A percentile compares a stretch with the other conserved stretches of the same genome.
Conservation (phyloP, 2,797 vertebrate species). For the Diplodus puntazzo region DNA sequence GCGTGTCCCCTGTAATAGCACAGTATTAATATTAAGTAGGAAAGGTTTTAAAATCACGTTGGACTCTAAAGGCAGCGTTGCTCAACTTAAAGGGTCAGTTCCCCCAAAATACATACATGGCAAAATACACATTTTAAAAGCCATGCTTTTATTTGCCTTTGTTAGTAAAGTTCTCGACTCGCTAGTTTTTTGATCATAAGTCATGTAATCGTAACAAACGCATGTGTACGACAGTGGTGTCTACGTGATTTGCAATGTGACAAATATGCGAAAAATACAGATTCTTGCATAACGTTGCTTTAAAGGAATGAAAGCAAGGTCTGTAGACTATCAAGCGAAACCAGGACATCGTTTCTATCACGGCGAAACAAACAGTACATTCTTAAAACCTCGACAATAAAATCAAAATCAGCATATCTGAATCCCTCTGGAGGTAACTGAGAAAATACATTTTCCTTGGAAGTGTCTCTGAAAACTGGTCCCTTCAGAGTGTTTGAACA, state of each 20-base stretch:
- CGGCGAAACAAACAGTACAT: too few species aligned
- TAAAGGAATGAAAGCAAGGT: background rate
- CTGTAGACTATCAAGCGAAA: background rate
- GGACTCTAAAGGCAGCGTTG: background rate
- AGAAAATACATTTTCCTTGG: background rate
- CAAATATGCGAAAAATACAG: too few species aligned
- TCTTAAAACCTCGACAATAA: background rate
- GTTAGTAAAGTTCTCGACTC: too few species aligned
- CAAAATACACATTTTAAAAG: background rate
- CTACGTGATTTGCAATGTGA: too few species aligned
- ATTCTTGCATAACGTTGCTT: too few species aligned
- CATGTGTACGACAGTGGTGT: too few species aligned
- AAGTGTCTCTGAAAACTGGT: background rate
- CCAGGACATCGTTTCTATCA: background rate
- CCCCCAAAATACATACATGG: background rate
- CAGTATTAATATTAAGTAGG: background rate
- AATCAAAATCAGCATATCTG: background rate
- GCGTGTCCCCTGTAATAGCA: slow-evolving; percentile 57
- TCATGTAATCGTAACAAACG: too few species aligned
- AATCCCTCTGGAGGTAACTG: background rate
- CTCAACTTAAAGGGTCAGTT: background rate
- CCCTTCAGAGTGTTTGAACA: background rate
- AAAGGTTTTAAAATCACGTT: background rate
- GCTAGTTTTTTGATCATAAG: too few species aligned
- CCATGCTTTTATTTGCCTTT: background rate